Evolutionary conservation across 2,888 invertebrate species (phyloP), one percentile per base, ranked within the genome.

Genomic region (Plebejus melissa): DNA sequence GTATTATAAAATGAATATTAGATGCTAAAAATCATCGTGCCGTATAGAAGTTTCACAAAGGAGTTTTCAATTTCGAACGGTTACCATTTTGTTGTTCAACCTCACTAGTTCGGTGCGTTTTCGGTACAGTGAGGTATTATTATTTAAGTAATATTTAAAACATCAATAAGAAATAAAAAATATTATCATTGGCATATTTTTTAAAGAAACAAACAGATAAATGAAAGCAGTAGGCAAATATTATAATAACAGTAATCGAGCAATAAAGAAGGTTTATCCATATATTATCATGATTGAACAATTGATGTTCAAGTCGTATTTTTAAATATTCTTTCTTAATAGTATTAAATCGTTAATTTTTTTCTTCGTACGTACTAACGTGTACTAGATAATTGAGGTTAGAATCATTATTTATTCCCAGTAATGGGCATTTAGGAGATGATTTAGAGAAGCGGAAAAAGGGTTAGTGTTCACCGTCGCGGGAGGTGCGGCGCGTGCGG

Each of bases 381-480:
- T 28, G 22, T 28, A 22, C 0, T 58, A 58, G 5, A 58, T 58
- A 58, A 22, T 58, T 9, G 58, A 58, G 22, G 22, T 28, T 3
- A 22, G 22, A 58, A 22, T 22, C 7, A 22, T n/a, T 3, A 6
- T 58, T 22, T 4, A 7, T 9, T 28, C 7, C 28, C n/a, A 4
- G 16, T 16, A 16, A 54, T 54, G 16, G 54, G 54, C 54, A 60
- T 60, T 11, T 11, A 65, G 65, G 32, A 32, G 65, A 13, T 13
- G 36, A 11, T 11, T 5, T 32, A 65, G 32, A 65, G 13, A 36
- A 65, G 32, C 36, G 13, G 60, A 32, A 58, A 69, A 70, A 69
- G 71, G 60, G 5, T 16, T 22, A 22, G 28, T n/a, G 84, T 82
- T 91, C 88, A 92, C 84, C 91, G 89, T 80, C 89, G 87, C 77